phyloP scores from a whole-genome alignment of 2,888 invertebrate species.

The Ophion slaviceki region DNA sequence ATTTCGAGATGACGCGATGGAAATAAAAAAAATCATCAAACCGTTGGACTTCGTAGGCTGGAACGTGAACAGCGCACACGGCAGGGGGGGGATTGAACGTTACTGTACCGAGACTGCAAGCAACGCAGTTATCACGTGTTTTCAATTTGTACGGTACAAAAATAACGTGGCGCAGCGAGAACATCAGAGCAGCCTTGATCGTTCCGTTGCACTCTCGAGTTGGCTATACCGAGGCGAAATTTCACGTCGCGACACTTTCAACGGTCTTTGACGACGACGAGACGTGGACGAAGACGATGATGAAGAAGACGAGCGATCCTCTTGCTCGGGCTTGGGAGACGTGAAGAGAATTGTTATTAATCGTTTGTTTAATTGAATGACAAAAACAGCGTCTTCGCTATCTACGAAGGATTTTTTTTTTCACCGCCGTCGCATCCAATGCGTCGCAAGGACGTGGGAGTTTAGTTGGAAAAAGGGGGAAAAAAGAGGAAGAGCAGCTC shows the following conservation, averaged over 20 bases:
- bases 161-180: slow-evolving; percentile 51
- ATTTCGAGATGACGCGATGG: no score
- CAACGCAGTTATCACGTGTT: slow-evolving; percentile 51
- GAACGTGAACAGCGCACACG: no score
- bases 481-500: slow-evolving; percentile 53
- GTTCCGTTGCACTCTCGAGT: slow-evolving; percentile 50
- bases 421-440: slow-evolving; percentile 46
- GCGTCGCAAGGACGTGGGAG: slow-evolving; percentile 44
- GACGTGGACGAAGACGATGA: slow-evolving; percentile 19
- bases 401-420: slow-evolving; percentile 18
- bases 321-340: slow-evolving; percentile 15
- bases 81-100: not conserved
- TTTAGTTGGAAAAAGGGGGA: slow-evolving; percentile 9
- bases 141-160: slow-evolving; percentile 61
- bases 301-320: not conserved
- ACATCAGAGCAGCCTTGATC: slow-evolving; percentile 46
- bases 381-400: slow-evolving; percentile 26
- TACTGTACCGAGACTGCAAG: slow-evolving; percentile 15
- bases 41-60: no score
- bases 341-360: slow-evolving; percentile 45
- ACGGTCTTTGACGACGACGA: slow-evolving; percentile 37
- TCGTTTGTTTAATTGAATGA: slow-evolving; percentile 48
- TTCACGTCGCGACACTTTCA: slow-evolving; percentile 46
- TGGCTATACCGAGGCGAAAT: slow-evolving; percentile 37
- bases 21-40: no score